Base-by-base conservation (phyloP, 2,888 invertebrate species). In the Apocheima hispidaria region DNA sequence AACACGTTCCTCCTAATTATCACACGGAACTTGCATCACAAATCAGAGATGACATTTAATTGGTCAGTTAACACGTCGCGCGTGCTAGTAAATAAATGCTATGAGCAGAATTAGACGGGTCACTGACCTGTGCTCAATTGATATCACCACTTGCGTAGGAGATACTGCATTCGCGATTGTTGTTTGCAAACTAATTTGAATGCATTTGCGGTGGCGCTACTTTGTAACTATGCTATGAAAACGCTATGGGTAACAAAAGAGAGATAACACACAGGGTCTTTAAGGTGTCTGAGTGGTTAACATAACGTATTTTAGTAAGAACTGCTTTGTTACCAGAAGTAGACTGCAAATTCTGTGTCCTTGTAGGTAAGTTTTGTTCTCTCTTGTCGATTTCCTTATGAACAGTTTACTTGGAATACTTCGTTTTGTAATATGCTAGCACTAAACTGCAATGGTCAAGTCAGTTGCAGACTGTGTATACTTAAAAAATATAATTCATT, bases 51-150 rank as follows among this genome's bases (percentile, higher is more conserved):
- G 70, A 69, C 71, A 70, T 73, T 72, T 72, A 64, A 52, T 65
- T 43, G 56, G 52, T 60, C 36, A 50, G 49, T 30, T 57, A 14
- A 54, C 58, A 35, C 60, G 66, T 67, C 68, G 68, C 68, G 71
- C 60, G 70, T 58, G 68, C 67, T 61, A 71, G 69, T 74, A 74
- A 76, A 77, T 75, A 79, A 79, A 81, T 77, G 78, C 63, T 77
- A 78, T 49, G 55, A 64, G 74, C 82, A 82, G 72, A 79, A 75
- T 77, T 83, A 82, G 82, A 75, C 48, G 60, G 81, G 78, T 81
- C 82, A 78, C 55, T 81, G 73, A 82, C 82, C 82, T 77, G 73
- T 69, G 44, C 67, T 54, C 69, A 63, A 67, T 70, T 67, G 66
- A 69, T 66, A 67, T 7, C 7, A 9, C 16, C 9, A 9, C 20